A percentile compares a stretch with the other conserved stretches of the same genome.
phyloP scores from a whole-genome alignment of 35 echinoderm and acorn worm genomes.

The Chiridota heheva region DNA sequence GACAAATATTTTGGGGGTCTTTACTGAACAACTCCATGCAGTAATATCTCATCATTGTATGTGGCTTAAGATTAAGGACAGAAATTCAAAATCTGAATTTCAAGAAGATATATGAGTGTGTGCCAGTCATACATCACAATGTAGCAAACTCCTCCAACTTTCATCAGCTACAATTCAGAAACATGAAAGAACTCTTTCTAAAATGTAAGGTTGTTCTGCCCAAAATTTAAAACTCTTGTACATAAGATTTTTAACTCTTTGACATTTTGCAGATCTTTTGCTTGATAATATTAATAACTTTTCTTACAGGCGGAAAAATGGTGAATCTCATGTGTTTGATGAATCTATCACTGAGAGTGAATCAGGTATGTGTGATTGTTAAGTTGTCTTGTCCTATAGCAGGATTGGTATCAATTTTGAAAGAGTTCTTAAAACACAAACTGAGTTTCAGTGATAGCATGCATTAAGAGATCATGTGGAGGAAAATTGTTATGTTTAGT shows the following conservation, averaged over 20 bases:
- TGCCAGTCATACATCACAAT: too few relatives aligned
- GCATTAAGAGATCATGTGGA: neutral
- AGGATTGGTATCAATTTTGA: neutral
- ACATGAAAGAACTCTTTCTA: neutral
- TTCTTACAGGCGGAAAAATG: conserved; percentile 68
- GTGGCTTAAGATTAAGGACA: too few relatives aligned
- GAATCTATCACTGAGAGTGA: conserved; percentile 97
- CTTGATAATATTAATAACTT: neutral
- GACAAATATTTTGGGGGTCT: too few relatives aligned
- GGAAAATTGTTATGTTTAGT: too few relatives aligned
- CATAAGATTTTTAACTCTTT: neutral
- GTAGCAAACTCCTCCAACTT: neutral
- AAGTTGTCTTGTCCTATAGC: neutral
- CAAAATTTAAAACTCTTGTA: neutral
- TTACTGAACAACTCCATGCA: too few relatives aligned
- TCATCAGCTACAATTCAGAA: neutral
- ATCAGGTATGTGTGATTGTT: conserved; percentile 51
- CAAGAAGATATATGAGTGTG: too few relatives aligned
- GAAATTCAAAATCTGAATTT: too few relatives aligned
- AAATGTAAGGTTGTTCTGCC: neutral
- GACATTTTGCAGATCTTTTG: neutral
- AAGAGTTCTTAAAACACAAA: neutral
- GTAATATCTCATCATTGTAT: too few relatives aligned
- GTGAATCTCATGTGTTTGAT: conserved; percentile 84
- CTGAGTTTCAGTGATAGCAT: neutral